Percentiles rank a stretch among this genome's conserved stretches.
phyloP scores from a whole-genome alignment of 37 sponge, comb jelly and placozoan genomes.

The Theonella swinhoei region DNA sequence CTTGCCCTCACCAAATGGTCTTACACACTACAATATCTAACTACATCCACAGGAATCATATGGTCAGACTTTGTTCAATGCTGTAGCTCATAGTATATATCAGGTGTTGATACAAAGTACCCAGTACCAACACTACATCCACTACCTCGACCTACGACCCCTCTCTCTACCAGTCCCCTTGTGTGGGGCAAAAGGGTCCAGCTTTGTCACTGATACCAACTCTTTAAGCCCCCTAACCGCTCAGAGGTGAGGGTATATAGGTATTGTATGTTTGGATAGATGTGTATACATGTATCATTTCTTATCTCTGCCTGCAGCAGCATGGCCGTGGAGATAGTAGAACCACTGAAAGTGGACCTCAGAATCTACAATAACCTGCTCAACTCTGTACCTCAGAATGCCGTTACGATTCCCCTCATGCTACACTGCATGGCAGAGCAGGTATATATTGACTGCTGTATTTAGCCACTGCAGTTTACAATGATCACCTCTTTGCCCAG shows the following conservation, averaged over 20 bases:
- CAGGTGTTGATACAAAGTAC: constrained; percentile 30
- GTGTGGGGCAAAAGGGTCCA: neutral
- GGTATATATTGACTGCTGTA: constrained; percentile 42
- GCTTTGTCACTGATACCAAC: neutral
- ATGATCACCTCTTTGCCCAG: neutral
- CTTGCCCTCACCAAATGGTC: neutral
- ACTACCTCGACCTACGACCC: constrained; percentile 22
- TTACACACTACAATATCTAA: too few species aligned
- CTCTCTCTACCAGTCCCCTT: neutral
- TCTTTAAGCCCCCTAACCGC: neutral
- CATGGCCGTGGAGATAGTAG: neutral
- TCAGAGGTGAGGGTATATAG: too few species aligned
- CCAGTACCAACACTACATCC: constrained; percentile 70
- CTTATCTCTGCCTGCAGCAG: neutral
- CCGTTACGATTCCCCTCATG: constrained; percentile 56
- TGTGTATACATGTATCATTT: too few species aligned
- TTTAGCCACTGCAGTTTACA: too few species aligned
- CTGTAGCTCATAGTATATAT: constrained; percentile 52
- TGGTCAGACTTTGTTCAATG: constrained; percentile 51
- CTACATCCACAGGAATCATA: constrained; percentile 35
- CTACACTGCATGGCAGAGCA: constrained; percentile 88
- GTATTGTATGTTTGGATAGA: too few species aligned
- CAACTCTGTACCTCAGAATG: constrained; percentile 65
- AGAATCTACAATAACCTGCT: constrained; percentile 71
- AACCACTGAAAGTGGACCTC: constrained; percentile 38